Evolutionary conservation across 2,888 invertebrate species (phyloP).

Genomic region (Metopia argyrocephala): DNA sequence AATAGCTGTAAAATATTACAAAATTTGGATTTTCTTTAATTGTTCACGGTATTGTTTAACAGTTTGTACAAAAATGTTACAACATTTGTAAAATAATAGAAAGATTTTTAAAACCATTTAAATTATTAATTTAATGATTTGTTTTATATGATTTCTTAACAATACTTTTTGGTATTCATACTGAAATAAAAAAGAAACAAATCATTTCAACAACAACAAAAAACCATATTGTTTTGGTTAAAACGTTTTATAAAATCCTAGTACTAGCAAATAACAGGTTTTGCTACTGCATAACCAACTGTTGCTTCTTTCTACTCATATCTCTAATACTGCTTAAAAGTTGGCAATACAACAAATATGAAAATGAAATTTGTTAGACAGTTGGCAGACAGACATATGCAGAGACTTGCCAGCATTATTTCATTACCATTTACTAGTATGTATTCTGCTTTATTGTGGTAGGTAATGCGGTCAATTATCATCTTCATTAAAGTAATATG

Average conservation of each 20-base stretch:
- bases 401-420: too few species aligned
- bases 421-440: too few species aligned
- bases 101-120: neutral
- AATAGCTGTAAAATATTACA: too few species aligned
- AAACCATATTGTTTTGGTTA: constrained; percentile 33
- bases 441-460: neutral
- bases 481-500: neutral
- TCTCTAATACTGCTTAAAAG: neutral
- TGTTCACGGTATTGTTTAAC: too few species aligned
- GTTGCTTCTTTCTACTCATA: neutral
- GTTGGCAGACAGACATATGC: neutral
- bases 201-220: neutral
- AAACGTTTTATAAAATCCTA: constrained; percentile 16
- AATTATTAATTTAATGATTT: constrained; percentile 29
- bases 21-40: too few species aligned
- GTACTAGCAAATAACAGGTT: neutral
- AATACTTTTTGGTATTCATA: constrained; percentile 3
- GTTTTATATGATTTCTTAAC: constrained; percentile 18
- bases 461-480: neutral
- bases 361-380: neutral
- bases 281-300: neutral
- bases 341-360: constrained; percentile 11
- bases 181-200: constrained; percentile 11
- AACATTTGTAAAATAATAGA: constrained; percentile 1
- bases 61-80: too few species aligned